Evolutionary conservation across 2,888 invertebrate species (phyloP).

Genomic region (Drosophila silvestris): DNA sequence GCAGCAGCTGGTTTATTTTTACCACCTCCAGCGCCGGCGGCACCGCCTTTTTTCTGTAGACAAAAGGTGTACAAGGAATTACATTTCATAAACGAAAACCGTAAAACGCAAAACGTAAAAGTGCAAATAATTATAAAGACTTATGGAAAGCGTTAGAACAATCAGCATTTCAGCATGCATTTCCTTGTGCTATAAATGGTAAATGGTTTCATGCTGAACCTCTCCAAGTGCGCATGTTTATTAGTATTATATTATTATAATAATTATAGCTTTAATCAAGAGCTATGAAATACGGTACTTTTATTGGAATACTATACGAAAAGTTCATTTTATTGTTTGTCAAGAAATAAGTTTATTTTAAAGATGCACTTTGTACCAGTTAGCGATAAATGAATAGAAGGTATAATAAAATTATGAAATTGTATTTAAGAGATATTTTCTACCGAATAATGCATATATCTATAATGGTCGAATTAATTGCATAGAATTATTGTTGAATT

Average conservation of each 20-base stretch:
- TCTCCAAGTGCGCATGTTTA: not conserved
- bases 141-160: slow-evolving; percentile 38
- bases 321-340: not conserved
- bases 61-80: slow-evolving; percentile 46
- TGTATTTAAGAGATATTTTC: not conserved
- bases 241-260: not conserved
- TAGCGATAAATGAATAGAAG: not conserved
- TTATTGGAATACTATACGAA: not conserved
- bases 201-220: not conserved
- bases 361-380: not conserved
- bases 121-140: slow-evolving; percentile 49
- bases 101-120: slow-evolving; percentile 13
- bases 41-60: slow-evolving; percentile 79
- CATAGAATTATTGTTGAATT: no score
- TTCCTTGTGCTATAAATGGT: not conserved
- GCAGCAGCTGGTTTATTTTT: slow-evolving; percentile 69
- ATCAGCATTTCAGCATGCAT: not conserved
- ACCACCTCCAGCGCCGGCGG: slow-evolving; percentile 56
- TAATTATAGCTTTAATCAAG: not conserved
- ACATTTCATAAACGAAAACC: slow-evolving; percentile 13
- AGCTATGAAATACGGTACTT: not conserved
- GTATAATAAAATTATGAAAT: not conserved
- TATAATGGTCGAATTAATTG: not conserved
- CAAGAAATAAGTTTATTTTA: not conserved
- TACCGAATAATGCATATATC: not conserved